Evolutionary conservation across 2,888 invertebrate species (phyloP).

Genomic region (Chalcosyrphus nemorum): DNA sequence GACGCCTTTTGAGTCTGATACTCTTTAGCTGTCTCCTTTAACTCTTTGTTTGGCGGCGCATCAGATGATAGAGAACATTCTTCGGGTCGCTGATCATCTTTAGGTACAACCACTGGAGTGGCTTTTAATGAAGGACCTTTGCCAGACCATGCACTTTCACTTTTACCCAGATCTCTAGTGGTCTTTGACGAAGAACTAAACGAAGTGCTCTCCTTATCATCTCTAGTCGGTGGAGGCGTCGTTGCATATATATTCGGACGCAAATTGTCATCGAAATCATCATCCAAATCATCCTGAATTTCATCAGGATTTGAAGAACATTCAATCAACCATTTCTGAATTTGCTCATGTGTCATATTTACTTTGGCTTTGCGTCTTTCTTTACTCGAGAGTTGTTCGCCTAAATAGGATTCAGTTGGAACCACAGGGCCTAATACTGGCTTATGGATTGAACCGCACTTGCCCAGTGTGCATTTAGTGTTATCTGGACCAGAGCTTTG

Average conservation of each 20-base stretch:
- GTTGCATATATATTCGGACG: constrained; percentile 79
- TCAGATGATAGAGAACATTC: constrained; percentile 60
- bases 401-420: constrained; percentile 81
- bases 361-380: constrained; percentile 84
- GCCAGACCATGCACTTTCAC: constrained; percentile 81
- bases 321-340: constrained; percentile 86
- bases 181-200: constrained; percentile 80
- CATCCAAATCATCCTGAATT: constrained; percentile 81
- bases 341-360: constrained; percentile 87
- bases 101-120: constrained; percentile 79
- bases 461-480: constrained; percentile 82
- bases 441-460: constrained; percentile 82
- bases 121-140: constrained; percentile 81
- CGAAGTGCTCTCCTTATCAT: constrained; percentile 81
- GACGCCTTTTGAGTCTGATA: constrained; percentile 42
- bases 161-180: constrained; percentile 79
- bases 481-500: constrained; percentile 82
- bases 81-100: constrained; percentile 73
- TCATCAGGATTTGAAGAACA: constrained; percentile 83
- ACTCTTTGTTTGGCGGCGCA: constrained; percentile 44
- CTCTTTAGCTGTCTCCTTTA: constrained; percentile 52
- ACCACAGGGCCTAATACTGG: constrained; percentile 82
- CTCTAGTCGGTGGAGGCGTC: constrained; percentile 80
- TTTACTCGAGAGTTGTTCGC: constrained; percentile 81
- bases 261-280: constrained; percentile 80